Evolutionary conservation across 2,888 invertebrate species (phyloP).

Genomic region (Parelbella ahira): DNA sequence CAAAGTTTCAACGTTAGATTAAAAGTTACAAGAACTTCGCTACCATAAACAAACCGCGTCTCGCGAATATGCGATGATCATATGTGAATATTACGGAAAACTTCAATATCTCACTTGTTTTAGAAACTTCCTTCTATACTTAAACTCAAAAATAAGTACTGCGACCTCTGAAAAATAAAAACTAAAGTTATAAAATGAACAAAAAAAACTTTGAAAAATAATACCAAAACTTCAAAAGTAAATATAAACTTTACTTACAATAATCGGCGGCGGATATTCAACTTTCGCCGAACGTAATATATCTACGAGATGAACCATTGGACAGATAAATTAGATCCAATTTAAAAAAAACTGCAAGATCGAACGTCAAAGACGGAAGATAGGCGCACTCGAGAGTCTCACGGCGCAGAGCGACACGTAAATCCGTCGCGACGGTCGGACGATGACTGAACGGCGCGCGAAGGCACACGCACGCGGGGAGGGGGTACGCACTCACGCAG

Average conservation of each 20-base stretch:
- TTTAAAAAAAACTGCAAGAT: constrained; percentile 51
- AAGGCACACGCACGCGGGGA: constrained; percentile 72
- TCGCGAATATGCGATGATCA: too few species aligned
- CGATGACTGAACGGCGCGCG: constrained; percentile 66
- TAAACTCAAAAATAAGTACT: constrained; percentile 22
- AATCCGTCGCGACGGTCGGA: constrained; percentile 52
- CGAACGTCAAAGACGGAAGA: constrained; percentile 43
- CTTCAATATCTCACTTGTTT: too few species aligned
- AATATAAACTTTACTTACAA: constrained; percentile 83
- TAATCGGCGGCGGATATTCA: constrained; percentile 87
- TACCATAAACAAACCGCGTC: too few species aligned
- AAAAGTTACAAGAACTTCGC: too few species aligned
- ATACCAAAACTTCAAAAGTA: constrained; percentile 27
- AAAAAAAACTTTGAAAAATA: constrained; percentile 25
- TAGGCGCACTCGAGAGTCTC: constrained; percentile 58
- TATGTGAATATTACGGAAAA: too few species aligned
- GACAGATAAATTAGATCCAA: constrained; percentile 77
- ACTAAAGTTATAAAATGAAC: constrained; percentile 29
- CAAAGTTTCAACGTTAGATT: neutral
- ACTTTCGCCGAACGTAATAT: constrained; percentile 89
- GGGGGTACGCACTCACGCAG: constrained; percentile 78
- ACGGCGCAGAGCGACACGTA: constrained; percentile 50
- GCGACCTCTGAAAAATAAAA: constrained; percentile 32
- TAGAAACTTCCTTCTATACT: too few species aligned
- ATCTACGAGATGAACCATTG: constrained; percentile 91